These are phyloP conservation scores for Enteromius radiatus DNA, from an alignment of 2,797 vertebrate species.

Conservation along the genomic window DNA sequence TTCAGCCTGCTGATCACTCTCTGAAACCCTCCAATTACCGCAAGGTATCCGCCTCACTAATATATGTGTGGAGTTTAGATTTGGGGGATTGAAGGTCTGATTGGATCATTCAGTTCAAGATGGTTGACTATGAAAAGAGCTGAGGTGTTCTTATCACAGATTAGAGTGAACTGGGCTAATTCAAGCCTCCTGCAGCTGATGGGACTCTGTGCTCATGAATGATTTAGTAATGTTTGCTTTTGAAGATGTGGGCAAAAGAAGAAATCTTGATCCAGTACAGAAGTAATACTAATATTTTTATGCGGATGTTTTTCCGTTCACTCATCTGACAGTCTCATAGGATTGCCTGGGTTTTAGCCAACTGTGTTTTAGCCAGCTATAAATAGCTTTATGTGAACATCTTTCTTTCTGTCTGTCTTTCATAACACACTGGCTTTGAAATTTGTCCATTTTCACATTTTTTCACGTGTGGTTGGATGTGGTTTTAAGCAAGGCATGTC, in stretches of 20 bases:
- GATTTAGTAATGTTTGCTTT: conserved; percentile 59
- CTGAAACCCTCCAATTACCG: conserved; percentile 49
- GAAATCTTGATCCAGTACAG: conserved; percentile 30
- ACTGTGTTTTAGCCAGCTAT: conserved; percentile 5
- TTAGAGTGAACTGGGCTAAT: conserved; percentile 40
- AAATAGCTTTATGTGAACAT: conserved; percentile 3
- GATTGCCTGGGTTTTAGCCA: background rate
- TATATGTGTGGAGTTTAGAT: conserved; percentile 45
- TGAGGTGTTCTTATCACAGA: conserved; percentile 38
- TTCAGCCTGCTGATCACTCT: background rate
- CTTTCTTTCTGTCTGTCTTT: background rate
- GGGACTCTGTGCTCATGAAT: conserved; percentile 76
- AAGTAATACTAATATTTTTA: conserved; percentile 29
- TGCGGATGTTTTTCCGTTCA: conserved; percentile 30
- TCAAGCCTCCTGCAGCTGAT: conserved; percentile 61
- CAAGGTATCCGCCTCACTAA: conserved; percentile 33
- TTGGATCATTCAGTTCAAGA: conserved; percentile 50
- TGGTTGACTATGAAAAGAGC: conserved; percentile 37
- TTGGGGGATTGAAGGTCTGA: conserved; percentile 51
- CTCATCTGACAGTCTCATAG: conserved; percentile 15
- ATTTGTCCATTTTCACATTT: background rate
- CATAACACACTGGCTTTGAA: background rate
- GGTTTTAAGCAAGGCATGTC: background rate
- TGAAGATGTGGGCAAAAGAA: conserved; percentile 35
- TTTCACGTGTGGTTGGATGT: background rate